A percentile compares a stretch with the other conserved stretches of the same genome.
Conservation (phyloP, 1,140 invertebrate species). For the Meloidogyne hapla region DNA sequence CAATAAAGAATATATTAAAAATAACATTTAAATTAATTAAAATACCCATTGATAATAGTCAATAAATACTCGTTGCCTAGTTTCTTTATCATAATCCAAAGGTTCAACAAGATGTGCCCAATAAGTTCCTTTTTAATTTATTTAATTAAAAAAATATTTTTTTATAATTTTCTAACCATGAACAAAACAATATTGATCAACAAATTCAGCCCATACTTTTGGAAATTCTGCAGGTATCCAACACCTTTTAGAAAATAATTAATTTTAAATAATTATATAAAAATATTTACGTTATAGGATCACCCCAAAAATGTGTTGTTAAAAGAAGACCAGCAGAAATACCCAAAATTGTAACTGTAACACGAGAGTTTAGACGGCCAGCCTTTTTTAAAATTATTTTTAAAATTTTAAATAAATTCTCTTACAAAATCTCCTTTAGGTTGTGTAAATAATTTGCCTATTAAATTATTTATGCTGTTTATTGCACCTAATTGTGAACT, state of each 20-base stretch:
- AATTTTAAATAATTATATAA: background rate
- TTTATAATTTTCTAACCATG: slow-evolving; percentile 30
- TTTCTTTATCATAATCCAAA: slow-evolving; percentile 51
- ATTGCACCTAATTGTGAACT: slow-evolving; percentile 60
- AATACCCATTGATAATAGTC: slow-evolving; percentile 63
- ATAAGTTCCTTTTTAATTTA: slow-evolving; percentile 52
- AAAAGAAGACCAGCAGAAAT: slow-evolving; percentile 54
- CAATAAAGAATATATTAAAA: too few species aligned
- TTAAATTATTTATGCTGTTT: slow-evolving; percentile 55
- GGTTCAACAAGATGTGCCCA: slow-evolving; percentile 54
- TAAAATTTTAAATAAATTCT: slow-evolving; percentile 9
- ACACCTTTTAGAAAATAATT: background rate
- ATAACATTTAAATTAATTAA: background rate
- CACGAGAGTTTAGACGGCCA: slow-evolving; percentile 58
- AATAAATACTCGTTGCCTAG: slow-evolving; percentile 47
- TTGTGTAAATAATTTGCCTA: slow-evolving; percentile 60
- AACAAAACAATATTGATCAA: slow-evolving; percentile 64
- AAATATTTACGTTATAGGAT: slow-evolving; percentile 61
- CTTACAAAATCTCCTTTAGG: slow-evolving; percentile 63
- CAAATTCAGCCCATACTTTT: slow-evolving; percentile 58
- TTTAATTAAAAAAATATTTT: background rate
- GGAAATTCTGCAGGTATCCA: slow-evolving; percentile 64
- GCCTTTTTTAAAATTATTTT: slow-evolving; percentile 45
- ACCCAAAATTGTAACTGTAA: slow-evolving; percentile 57
- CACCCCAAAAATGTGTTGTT: slow-evolving; percentile 63